Percentiles rank a stretch among this genome's conserved stretches.
Evolutionary conservation across 2,888 invertebrate species (phyloP).

Genomic region (Euzetes globulus): DNA sequence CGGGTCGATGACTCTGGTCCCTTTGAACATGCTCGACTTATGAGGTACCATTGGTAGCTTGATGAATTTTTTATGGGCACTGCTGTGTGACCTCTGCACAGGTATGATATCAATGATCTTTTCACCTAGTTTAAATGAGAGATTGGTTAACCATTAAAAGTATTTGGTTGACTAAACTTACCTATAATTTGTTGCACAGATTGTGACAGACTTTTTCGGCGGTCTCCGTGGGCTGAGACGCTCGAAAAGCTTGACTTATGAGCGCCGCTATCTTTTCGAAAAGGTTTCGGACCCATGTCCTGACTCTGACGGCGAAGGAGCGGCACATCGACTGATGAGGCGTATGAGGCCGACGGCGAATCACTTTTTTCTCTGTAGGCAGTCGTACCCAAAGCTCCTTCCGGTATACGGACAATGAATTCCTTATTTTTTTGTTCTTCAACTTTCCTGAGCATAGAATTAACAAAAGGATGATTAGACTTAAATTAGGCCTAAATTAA

Average conservation of each 20-base stretch:
- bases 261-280: slow-evolving; percentile 10
- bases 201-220: not conserved
- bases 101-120: not conserved
- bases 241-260: slow-evolving; percentile 14
- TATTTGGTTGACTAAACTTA: too few relatives aligned
- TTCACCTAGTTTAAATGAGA: not conserved
- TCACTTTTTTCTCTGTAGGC: not conserved
- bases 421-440: not conserved
- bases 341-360: not conserved
- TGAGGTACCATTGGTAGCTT: not conserved
- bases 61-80: not conserved
- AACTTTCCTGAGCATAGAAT: not conserved
- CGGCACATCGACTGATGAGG: slow-evolving; percentile 25
- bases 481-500: not conserved
- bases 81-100: not conserved
- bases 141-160: too few relatives aligned
- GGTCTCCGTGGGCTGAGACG: not conserved
- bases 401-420: not conserved
- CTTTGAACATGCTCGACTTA: slow-evolving; percentile 25
- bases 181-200: slow-evolving; percentile 21
- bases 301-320: not conserved
- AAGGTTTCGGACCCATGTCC: not conserved
- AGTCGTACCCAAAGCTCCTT: not conserved
- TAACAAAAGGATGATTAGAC: not conserved
- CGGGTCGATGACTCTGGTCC: slow-evolving; percentile 14